phyloP scores from a whole-genome alignment of 2,113 vertebrate species.

The Hemichromis elongatus region DNA sequence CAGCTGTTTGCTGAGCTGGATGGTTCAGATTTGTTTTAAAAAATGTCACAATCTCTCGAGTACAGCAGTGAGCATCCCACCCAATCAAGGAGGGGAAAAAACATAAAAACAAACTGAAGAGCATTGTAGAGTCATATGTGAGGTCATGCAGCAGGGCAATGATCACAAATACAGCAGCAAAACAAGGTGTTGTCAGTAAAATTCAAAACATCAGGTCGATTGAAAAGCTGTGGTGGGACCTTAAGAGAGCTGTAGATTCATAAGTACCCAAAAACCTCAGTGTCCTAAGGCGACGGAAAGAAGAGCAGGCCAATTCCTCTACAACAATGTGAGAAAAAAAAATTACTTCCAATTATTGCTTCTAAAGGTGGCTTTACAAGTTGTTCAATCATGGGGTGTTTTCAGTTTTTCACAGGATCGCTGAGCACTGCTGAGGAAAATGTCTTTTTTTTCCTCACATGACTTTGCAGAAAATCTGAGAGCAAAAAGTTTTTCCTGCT shows the following conservation, averaged over 20 bases:
- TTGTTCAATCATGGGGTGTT: neutral
- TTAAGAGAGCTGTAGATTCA: neutral
- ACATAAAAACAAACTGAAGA: neutral
- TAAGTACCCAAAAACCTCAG: neutral
- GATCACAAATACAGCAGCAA: neutral
- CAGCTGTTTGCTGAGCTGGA: neutral
- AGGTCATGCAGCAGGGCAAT: neutral
- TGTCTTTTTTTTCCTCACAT: neutral
- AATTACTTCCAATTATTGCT: neutral
- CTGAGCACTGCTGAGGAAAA: neutral
- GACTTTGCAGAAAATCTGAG: neutral
- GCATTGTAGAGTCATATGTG: neutral
- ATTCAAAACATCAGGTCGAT: neutral
- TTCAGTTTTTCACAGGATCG: neutral
- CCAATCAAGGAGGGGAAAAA: neutral
- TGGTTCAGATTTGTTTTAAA: neutral
- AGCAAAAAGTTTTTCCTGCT: neutral
- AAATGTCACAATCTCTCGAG: neutral
- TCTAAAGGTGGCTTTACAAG: neutral
- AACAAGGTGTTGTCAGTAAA: neutral
- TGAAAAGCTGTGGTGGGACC: neutral
- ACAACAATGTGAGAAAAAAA: neutral
- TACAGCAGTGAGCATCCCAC: neutral
- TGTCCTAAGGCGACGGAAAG: neutral
- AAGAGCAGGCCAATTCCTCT: neutral